These are phyloP conservation scores for Poecile montanus DNA, from an alignment of 2,797 vertebrate genomes.

Conservation along the genomic window DNA sequence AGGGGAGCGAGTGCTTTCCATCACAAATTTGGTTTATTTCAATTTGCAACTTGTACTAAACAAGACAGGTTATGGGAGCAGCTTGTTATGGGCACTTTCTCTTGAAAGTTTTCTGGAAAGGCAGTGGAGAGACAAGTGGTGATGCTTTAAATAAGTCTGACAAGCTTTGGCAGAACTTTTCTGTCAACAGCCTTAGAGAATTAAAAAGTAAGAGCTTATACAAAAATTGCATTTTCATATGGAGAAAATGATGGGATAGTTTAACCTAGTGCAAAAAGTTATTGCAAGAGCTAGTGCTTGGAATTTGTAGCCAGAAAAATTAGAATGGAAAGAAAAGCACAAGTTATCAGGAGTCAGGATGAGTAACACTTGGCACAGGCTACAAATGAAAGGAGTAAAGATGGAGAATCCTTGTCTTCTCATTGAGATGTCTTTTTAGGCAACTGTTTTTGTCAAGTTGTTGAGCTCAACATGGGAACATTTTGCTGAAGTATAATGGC, in stretches of 20 bases:
- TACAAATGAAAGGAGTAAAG: not conserved
- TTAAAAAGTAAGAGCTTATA: not conserved
- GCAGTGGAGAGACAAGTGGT: not conserved
- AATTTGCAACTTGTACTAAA: not conserved
- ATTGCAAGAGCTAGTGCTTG: not conserved
- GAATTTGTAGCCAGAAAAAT: slow-evolving; percentile 4
- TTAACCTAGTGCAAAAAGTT: not conserved
- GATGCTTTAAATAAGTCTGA: not conserved
- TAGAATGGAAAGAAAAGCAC: slow-evolving; percentile 39
- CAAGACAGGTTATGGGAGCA: not conserved
- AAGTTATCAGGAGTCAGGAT: not conserved
- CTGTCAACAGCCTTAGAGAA: not conserved
- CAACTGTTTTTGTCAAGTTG: not conserved
- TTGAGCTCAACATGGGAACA: not conserved
- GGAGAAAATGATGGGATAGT: not conserved
- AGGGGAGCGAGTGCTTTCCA: not conserved
- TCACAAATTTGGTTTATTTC: not conserved
- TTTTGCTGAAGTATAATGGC: not conserved
- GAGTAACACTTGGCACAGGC: slow-evolving; percentile 22
- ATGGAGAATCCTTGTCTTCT: not conserved
- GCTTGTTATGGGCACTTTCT: not conserved
- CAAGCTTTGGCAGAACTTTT: not conserved
- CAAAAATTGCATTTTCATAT: not conserved
- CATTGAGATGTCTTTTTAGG: not conserved
- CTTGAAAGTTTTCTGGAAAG: not conserved